Evolutionary conservation across 1,140 invertebrate genomes (phyloP).

Genomic region (Vollenhovia emeryi): DNA sequence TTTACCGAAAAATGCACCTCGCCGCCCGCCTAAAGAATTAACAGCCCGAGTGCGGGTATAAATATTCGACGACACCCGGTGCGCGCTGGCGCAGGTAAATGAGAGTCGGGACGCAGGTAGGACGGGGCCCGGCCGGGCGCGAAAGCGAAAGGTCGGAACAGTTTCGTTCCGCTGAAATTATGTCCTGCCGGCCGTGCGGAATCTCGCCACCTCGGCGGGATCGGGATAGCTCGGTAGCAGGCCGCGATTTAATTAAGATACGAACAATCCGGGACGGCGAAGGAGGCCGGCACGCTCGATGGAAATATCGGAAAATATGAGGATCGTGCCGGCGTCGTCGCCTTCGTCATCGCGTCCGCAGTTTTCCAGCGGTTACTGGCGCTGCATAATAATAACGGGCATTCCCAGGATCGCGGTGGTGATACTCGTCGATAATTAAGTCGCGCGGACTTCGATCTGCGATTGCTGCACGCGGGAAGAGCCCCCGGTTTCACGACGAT

Average conservation of each 20-base stretch:
- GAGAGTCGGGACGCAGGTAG: constrained; percentile 22
- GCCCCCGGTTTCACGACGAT: neutral
- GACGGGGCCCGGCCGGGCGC: neutral
- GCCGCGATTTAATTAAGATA: constrained; percentile 76
- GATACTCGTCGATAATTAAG: constrained; percentile 69
- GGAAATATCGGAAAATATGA: constrained; percentile 74
- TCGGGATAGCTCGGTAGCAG: constrained; percentile 38
- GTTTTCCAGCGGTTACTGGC: constrained; percentile 44
- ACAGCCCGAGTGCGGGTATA: constrained; percentile 12
- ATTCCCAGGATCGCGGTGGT: constrained; percentile 65
- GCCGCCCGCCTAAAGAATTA: constrained; percentile 10
- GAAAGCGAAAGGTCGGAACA: constrained; percentile 9
- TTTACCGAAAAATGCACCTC: neutral
- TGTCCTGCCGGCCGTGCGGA: constrained; percentile 45
- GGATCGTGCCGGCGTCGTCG: constrained; percentile 23
- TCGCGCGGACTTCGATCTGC: neutral
- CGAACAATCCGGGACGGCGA: constrained; percentile 65
- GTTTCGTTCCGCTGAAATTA: constrained; percentile 52
- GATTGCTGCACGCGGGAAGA: neutral
- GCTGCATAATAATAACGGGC: constrained; percentile 70
- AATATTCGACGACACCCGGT: constrained; percentile 3
- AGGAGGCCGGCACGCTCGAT: constrained; percentile 58
- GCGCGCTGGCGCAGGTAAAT: constrained; percentile 34
- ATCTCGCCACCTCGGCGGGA: constrained; percentile 52
- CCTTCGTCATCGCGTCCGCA: constrained; percentile 59